Conservation (phyloP, 2,113 vertebrate genomes). For the Cinclus cinclus region DNA sequence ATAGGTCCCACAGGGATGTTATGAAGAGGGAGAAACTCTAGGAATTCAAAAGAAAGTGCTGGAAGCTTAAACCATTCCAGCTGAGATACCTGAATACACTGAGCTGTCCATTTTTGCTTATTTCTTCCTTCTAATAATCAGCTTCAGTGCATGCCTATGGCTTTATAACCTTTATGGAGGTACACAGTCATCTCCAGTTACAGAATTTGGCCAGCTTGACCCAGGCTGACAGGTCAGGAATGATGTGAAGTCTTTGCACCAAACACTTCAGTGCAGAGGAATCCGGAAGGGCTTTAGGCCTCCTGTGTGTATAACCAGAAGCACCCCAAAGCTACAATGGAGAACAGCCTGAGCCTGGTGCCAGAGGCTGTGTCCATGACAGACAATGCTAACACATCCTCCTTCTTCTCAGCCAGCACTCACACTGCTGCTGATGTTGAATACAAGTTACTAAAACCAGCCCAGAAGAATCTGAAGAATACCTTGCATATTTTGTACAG, state of each 20-base stretch:
- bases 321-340: fast-evolving
- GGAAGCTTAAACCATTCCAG: background rate
- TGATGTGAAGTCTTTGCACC: background rate
- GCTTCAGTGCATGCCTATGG: background rate
- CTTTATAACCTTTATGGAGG: background rate
- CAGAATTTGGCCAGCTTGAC: background rate
- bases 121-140: background rate
- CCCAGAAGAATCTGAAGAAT: background rate
- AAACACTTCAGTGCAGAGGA: background rate
- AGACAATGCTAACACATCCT: background rate
- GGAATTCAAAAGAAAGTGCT: background rate
- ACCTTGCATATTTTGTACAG: conserved; percentile 99
- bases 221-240: background rate
- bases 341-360: background rate
- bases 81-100: background rate
- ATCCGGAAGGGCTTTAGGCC: background rate
- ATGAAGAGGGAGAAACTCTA: background rate
- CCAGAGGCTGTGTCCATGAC: background rate
- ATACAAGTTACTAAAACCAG: background rate
- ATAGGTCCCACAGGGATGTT: background rate
- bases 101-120: background rate
- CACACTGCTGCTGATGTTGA: background rate
- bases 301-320: background rate
- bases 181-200: background rate
- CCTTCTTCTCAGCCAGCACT: background rate